Evolutionary conservation across 30 jellyfish, hydroid and myxozoan genomes (phyloP), one percentile per base, ranked within the genome.

Genomic region (Nemopilema nomurai): DNA sequence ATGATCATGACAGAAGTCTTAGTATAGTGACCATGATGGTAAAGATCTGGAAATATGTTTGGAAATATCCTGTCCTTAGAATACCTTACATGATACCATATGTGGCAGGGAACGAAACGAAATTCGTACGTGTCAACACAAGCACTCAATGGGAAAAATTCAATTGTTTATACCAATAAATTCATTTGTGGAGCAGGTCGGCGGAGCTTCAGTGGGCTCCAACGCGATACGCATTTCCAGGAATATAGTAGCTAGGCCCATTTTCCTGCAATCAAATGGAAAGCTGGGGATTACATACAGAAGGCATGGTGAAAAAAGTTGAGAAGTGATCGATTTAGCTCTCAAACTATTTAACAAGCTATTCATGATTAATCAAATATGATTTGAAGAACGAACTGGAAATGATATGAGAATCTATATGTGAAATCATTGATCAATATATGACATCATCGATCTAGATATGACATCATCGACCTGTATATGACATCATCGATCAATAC

Each of bases 171-270:
- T 41, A 13, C 6, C 13, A 6, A 6, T 3, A 41, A 41, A 3
- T 41, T 6, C 57, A 41, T 6, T 41, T 6, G 13, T 41, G n/a
- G 57, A 3, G 6, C 57, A 41, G 57, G 6, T 41, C 13, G 57
- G 9, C 6, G 57, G 13, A 3, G 57, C 57, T 3, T 41, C 57
- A 41, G 57, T 41, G 13, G 13, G 57, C 57, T 41, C 57, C 57
- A 41, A 41, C 57, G 13, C 87, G 70, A 74, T 21, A 23, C 24
- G 92, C 52, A 23, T 62, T 53, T 21, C 51, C 82, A 31, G 98
- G 94, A 16, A 87, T 31, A 94, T 91, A 89, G 79, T 91, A 91
- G 65, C 67, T 73, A 41, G 96, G 96, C 53, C 98, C 98, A 86
- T 91, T 91, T 79, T 86, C 98, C 98, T 91, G 64, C 30, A 85